A percentile compares a stretch with the other conserved stretches of the same genome.
Evolutionary conservation across 2,888 invertebrate species (phyloP).

Genomic region (Tribolium freemani): DNA sequence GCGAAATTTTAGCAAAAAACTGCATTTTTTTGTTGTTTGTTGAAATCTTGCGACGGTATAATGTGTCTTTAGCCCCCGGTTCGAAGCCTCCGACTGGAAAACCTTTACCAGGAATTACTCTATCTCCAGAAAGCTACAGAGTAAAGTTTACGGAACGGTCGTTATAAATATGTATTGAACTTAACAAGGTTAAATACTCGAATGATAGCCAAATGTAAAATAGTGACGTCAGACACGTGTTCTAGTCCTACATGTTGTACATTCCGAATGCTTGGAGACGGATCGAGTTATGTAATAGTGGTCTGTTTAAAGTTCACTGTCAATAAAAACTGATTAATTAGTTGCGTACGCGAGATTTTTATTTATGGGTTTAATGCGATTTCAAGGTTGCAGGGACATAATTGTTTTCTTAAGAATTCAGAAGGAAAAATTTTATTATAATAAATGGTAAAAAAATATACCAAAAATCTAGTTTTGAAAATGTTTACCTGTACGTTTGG

Average conservation of each 20-base stretch:
- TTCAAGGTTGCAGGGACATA: neutral
- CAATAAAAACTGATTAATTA: neutral
- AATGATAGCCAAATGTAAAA: neutral
- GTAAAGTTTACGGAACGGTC: constrained; percentile 47
- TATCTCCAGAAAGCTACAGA: constrained; percentile 72
- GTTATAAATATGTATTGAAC: neutral
- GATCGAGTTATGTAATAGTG: neutral
- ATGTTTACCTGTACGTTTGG: no score
- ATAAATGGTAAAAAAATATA: no score
- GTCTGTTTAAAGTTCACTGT: neutral
- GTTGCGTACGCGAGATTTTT: neutral
- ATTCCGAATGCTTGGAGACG: neutral
- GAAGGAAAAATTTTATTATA: no score
- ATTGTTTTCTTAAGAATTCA: neutral
- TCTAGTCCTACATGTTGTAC: neutral
- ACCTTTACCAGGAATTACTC: constrained; percentile 71
- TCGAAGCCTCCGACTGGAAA: constrained; percentile 65
- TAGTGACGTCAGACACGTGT: neutral
- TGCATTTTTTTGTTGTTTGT: constrained; percentile 75
- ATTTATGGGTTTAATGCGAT: neutral
- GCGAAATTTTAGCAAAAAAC: constrained; percentile 74
- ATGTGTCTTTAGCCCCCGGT: constrained; percentile 67
- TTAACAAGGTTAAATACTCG: neutral
- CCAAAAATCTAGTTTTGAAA: no score
- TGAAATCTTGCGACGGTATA: constrained; percentile 73